phyloP scores from a whole-genome alignment of 2,888 invertebrate genomes.

The Busseola fusca region DNA sequence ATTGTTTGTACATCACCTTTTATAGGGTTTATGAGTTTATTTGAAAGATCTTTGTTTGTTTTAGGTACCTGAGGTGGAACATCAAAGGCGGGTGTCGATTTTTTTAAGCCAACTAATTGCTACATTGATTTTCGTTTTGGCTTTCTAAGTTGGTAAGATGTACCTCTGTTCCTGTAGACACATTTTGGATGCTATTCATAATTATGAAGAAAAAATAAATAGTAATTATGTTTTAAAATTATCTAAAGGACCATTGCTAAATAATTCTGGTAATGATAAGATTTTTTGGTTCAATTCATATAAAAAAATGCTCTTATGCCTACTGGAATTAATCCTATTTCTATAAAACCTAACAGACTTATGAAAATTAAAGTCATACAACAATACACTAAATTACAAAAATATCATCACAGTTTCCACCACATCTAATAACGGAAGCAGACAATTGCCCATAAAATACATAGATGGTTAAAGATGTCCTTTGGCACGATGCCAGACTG shows the following conservation, averaged over 20 bases:
- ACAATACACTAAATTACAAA: slow-evolving; percentile 36
- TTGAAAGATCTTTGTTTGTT: slow-evolving; percentile 59
- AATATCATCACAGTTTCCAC: slow-evolving; percentile 49
- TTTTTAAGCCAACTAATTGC: slow-evolving; percentile 28
- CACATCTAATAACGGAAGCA: slow-evolving; percentile 62
- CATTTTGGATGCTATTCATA: background rate
- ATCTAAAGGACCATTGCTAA: background rate
- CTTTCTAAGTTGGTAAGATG: background rate
- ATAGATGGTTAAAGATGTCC: slow-evolving; percentile 58
- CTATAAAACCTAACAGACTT: background rate
- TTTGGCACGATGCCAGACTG: slow-evolving; percentile 64
- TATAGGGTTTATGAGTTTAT: slow-evolving; percentile 60
- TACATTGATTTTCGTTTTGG: background rate
- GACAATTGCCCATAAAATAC: slow-evolving; percentile 68
- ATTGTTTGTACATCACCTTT: slow-evolving; percentile 67
- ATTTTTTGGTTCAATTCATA: background rate
- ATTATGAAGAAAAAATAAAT: background rate
- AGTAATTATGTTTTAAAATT: background rate
- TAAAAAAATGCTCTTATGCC: background rate
- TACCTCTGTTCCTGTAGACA: background rate
- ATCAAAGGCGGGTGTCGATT: slow-evolving; percentile 45
- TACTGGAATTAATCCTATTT: background rate
- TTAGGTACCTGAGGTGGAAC: slow-evolving; percentile 55
- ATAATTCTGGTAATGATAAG: background rate
- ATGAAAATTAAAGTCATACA: slow-evolving; percentile 27